Evolutionary conservation across 2,888 invertebrate species (phyloP).

Genomic region (Acheta domesticus): DNA sequence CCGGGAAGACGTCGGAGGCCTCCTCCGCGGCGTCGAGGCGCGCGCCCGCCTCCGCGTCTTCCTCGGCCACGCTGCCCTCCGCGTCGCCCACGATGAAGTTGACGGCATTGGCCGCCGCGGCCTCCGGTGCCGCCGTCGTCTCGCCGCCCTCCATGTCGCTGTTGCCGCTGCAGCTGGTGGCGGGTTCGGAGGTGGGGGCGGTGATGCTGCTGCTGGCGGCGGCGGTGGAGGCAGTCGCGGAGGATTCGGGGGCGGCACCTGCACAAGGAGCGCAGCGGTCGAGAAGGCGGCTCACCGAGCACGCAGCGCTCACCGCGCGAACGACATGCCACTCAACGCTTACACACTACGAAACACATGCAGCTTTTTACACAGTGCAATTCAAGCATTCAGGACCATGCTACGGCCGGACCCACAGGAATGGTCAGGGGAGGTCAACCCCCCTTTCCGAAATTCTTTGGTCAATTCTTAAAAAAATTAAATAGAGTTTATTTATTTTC

Average conservation of each 20-base stretch:
- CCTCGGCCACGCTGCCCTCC: slow-evolving; percentile 33
- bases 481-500: too few species aligned
- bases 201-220: not conserved
- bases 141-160: not conserved
- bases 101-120: slow-evolving; percentile 28
- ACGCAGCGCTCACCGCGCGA: not conserved
- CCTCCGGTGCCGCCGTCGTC: not conserved
- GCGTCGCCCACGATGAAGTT: slow-evolving; percentile 41
- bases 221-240: not conserved
- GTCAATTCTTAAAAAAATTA: too few species aligned
- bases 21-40: slow-evolving; percentile 35
- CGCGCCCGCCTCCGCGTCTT: not conserved
- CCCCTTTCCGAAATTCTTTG: too few species aligned
- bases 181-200: not conserved
- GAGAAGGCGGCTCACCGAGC: not conserved
- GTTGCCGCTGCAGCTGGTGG: not conserved
- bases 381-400: too few species aligned
- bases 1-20: slow-evolving; percentile 27
- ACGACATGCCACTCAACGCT: not conserved
- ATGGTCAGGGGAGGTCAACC: too few species aligned
- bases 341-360: not conserved
- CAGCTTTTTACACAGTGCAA: too few species aligned
- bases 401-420: too few species aligned
- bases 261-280: not conserved
- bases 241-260: not conserved